Percentiles rank a stretch among this genome's conserved stretches.
Conservation (phyloP, 1,140 invertebrate species). For the Steinernema khuongi region DNA sequence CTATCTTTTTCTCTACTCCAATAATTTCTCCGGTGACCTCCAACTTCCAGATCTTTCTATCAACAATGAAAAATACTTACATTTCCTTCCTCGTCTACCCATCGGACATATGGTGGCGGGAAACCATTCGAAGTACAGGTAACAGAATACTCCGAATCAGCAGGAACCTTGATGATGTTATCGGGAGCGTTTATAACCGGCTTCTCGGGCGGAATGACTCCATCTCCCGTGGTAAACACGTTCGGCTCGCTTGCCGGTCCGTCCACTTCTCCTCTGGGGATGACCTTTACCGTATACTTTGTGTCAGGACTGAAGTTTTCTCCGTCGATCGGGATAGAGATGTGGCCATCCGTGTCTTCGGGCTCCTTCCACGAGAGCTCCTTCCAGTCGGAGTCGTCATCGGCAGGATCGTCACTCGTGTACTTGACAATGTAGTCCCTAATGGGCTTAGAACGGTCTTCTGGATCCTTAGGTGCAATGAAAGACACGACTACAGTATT, state of each 20-base stretch:
- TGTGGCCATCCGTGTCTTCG: constrained; percentile 33
- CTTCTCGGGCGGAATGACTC: constrained; percentile 53
- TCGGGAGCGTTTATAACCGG: constrained; percentile 51
- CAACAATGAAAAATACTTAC: constrained; percentile 33
- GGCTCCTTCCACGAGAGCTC: constrained; percentile 45
- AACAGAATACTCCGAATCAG: constrained; percentile 56
- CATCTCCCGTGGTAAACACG: constrained; percentile 45
- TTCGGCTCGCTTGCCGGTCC: constrained; percentile 44
- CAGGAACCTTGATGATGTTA: constrained; percentile 52
- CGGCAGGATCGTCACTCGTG: constrained; percentile 49
- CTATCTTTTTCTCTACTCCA: too few relatives aligned
- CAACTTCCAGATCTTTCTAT: too few relatives aligned
- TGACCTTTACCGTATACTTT: constrained; percentile 51
- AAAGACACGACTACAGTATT: constrained; percentile 53
- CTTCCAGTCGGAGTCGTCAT: constrained; percentile 53
- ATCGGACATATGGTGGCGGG: constrained; percentile 47
- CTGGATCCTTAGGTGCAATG: constrained; percentile 50
- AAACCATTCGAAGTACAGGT: constrained; percentile 51
- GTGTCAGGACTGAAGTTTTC: constrained; percentile 58
- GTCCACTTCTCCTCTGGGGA: constrained; percentile 52
- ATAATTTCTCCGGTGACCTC: too few relatives aligned
- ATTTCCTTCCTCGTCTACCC: constrained; percentile 55
- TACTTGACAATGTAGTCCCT: constrained; percentile 52
- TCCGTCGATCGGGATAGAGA: constrained; percentile 47
- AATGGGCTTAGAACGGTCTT: constrained; percentile 51